These are phyloP conservation scores for Gallinago paraguaiae DNA, from an alignment of 2,113 vertebrate species.

Conservation along the genomic window DNA sequence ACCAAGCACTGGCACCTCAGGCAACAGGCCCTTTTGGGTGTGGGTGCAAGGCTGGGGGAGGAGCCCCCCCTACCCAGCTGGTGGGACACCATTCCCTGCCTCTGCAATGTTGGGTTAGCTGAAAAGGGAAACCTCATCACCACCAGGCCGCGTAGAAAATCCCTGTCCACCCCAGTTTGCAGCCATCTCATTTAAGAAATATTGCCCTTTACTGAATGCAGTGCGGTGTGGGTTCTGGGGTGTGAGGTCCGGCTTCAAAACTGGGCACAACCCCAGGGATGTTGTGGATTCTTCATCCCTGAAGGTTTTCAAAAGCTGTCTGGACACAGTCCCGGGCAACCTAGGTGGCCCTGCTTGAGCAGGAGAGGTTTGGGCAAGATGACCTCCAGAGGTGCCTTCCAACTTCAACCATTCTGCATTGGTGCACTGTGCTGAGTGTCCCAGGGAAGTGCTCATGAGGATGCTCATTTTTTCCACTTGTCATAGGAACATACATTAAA, in stretches of 20 bases:
- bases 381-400: background rate
- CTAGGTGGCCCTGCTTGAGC: background rate
- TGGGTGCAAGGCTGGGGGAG: no score
- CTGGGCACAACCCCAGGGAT: background rate
- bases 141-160: background rate
- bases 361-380: background rate
- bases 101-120: background rate
- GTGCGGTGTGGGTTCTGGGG: background rate
- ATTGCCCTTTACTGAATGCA: background rate
- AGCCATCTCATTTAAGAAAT: background rate
- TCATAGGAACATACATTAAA: background rate
- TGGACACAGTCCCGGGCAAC: background rate
- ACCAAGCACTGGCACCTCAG: rapidly evolving
- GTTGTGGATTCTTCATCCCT: background rate
- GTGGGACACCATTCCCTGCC: rapidly evolving
- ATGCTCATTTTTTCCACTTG: background rate
- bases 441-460: background rate
- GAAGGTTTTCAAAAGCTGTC: background rate
- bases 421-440: background rate
- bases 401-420: background rate
- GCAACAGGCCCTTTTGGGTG: rapidly evolving
- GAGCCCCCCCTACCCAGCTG: background rate
- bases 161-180: background rate
- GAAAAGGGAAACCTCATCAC: no score
- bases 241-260: background rate